phyloP scores from a whole-genome alignment of 2,113 vertebrate genomes.

The Callithrix jacchus region DNA sequence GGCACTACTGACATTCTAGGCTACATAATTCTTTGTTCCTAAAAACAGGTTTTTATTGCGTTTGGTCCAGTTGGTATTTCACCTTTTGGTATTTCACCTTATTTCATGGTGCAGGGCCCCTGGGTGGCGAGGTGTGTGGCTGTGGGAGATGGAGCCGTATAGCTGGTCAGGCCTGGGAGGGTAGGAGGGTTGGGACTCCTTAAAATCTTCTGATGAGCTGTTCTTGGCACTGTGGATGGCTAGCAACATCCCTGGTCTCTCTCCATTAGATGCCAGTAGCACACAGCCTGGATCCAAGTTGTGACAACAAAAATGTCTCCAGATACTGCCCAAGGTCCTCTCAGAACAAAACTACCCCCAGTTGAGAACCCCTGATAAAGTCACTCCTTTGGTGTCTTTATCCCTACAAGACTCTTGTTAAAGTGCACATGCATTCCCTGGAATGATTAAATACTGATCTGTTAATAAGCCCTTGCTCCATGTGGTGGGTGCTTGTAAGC shows the following conservation, averaged over 20 bases:
- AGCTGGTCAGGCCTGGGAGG: no score
- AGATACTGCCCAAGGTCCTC: not conserved
- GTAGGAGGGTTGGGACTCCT: no score
- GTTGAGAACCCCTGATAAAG: not conserved
- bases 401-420: not conserved
- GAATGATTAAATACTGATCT: not conserved
- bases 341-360: not conserved
- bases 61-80: no score
- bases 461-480: not conserved
- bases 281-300: not conserved
- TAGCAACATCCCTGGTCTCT: not conserved
- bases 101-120: no score
- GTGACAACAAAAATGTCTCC: not conserved
- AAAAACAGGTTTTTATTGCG: no score
- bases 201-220: not conserved
- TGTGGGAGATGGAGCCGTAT: no score
- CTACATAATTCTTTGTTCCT: not conserved
- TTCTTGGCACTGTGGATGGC: not conserved
- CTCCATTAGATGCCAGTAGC: not conserved
- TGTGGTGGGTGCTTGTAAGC: rapidly evolving
- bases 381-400: not conserved
- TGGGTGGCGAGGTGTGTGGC: no score
- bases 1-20: not conserved
- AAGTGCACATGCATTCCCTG: rapidly evolving
- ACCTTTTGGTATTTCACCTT: no score